Evolutionary conservation across 2,797 vertebrate species (phyloP).

Genomic region (Sebastes ruberrimus): DNA sequence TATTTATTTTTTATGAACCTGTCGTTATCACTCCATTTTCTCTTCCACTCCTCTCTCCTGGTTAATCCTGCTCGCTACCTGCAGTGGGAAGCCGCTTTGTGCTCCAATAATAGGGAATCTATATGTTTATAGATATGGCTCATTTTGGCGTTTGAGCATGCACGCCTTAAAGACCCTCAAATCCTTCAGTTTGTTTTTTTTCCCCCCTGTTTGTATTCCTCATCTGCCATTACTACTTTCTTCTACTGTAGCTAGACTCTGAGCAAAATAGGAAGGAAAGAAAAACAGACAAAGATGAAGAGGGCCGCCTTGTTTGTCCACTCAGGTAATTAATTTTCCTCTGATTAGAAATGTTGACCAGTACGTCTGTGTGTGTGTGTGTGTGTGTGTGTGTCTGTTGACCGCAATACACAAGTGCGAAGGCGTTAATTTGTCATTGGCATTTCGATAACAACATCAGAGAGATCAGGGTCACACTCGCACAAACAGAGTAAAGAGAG

Average conservation of each 20-base stretch:
- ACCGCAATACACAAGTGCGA: constrained; percentile 14
- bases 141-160: constrained; percentile 23
- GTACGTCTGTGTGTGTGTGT: not conserved
- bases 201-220: not conserved
- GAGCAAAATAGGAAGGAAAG: not conserved
- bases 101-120: constrained; percentile 65
- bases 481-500: constrained; percentile 84
- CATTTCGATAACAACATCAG: constrained; percentile 81
- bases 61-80: constrained; percentile 59
- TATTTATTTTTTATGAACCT: constrained; percentile 53
- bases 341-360: constrained; percentile 12
- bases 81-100: constrained; percentile 45
- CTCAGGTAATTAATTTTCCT: not conserved
- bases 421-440: constrained; percentile 75
- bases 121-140: constrained; percentile 68
- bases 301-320: not conserved
- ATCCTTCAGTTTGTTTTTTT: constrained; percentile 23
- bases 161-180: constrained; percentile 24
- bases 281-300: constrained; percentile 17
- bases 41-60: constrained; percentile 32
- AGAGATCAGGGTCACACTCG: constrained; percentile 59
- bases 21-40: constrained; percentile 48
- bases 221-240: not conserved
- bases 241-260: not conserved
- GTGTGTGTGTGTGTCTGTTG: not conserved